phyloP scores from a whole-genome alignment of 2,113 vertebrate species.

The Passer domesticus region DNA sequence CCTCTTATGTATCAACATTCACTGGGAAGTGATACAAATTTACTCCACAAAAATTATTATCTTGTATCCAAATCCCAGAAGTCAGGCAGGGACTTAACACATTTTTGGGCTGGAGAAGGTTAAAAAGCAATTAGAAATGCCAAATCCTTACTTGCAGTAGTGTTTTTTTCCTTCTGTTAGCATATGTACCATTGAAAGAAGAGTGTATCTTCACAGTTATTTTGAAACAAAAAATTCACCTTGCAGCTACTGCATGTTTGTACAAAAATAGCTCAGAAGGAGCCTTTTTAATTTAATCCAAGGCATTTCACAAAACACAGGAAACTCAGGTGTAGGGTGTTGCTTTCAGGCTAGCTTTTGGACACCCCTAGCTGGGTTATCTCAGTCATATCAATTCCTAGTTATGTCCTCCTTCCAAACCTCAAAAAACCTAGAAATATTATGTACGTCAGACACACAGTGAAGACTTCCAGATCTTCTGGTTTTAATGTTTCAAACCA shows the following conservation, averaged over 20 bases:
- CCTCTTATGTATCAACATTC: not conserved
- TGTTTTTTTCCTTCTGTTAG: not conserved
- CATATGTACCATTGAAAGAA: not conserved
- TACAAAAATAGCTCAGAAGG: not conserved
- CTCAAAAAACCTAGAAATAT: not conserved
- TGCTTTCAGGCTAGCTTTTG: not conserved
- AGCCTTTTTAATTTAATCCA: not conserved
- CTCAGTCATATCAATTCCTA: not conserved
- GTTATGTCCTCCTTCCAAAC: not conserved
- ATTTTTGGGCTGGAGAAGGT: not conserved
- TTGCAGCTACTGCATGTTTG: constrained; percentile 62
- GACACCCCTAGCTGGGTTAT: not conserved
- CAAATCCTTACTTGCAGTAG: not conserved
- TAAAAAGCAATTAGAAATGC: not conserved
- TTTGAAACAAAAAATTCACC: not conserved
- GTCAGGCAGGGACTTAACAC: not conserved
- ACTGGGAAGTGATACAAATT: not conserved
- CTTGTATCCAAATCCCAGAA: not conserved
- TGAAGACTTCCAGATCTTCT: not conserved
- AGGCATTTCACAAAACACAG: not conserved
- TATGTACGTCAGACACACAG: not conserved
- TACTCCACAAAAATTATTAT: not conserved
- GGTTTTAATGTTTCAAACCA: not conserved
- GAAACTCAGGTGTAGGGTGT: not conserved
- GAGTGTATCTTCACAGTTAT: not conserved